These are phyloP conservation scores for Armadillidium nasatum DNA, from an alignment of 1,140 invertebrate species.

Conservation along the genomic window DNA sequence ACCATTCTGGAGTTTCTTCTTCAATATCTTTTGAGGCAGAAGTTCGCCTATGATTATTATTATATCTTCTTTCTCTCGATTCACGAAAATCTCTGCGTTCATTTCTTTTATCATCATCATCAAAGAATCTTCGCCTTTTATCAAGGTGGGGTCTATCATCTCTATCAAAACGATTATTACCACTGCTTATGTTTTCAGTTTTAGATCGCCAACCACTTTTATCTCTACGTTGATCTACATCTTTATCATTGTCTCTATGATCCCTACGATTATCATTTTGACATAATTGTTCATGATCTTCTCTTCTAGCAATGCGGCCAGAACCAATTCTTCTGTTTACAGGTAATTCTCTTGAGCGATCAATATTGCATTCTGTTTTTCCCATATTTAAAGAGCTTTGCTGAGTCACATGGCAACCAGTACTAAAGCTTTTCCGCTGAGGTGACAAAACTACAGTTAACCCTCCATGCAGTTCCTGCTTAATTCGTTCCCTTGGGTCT, in stretches of 20 bases:
- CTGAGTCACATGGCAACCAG: background rate
- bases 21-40: constrained; percentile 18
- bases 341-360: background rate
- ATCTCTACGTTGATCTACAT: background rate
- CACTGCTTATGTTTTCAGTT: background rate
- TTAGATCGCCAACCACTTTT: background rate
- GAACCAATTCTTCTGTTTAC: background rate
- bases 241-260: background rate
- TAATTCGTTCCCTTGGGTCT: background rate
- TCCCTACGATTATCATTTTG: background rate
- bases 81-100: background rate
- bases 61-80: background rate
- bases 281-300: background rate
- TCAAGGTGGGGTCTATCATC: background rate
- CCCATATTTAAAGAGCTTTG: background rate
- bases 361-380: background rate
- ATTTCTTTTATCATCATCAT: background rate
- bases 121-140: background rate
- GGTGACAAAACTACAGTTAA: background rate
- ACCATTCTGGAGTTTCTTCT: constrained; percentile 42
- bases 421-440: background rate
- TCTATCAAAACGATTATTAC: background rate
- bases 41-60: background rate
- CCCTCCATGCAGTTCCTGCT: background rate
- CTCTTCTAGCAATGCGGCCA: background rate